Evolutionary conservation across 2,113 vertebrate species (phyloP), one percentile per base, ranked within the genome.

Genomic region (Oenanthe oenanthe): DNA sequence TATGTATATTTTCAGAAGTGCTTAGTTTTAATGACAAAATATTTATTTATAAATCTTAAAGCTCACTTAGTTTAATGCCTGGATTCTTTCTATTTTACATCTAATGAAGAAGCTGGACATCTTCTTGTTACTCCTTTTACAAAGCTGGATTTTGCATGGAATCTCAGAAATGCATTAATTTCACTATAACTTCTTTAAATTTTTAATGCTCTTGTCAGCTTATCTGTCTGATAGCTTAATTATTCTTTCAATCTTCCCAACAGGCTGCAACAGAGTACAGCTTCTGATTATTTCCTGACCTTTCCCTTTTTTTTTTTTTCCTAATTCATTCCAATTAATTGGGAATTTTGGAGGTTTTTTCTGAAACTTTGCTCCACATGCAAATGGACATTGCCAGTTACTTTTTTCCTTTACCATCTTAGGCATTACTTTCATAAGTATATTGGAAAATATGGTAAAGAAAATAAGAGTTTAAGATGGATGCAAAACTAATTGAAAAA

Each of bases 151-250:
- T 92, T 93, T 89, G 9, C 65, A 70, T 53, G 38, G 21, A 88
- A 43, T 77, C 42, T 73, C 65, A 87, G 38, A 82, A 92, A 84
- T 81, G 38, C 24, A 89, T 85, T 94, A 38, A 87, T 94, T 88
- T 93, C 54, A 34, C 34, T 73, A 29, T 20, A 81, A 36, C 25
- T 34, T 93, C 38, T 79, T 75, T 93, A 77, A 73, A 87, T 89
- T 76, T 93, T 92, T 93, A 79, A 76, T 94, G 38, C 32, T 89
- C 47, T 65, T 60, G 20, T 71, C 81, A 91, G 40, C 17, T 50
- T 77, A 47, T 92, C 43, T 79, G 66, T 47, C 70, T 79, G 47
- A 91, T 74, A 70, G 48, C 53, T 95, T 89, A 96, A 93, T 94
- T 94, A 85, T 12, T 90, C 66, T 65, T 88, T 92, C 79, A 92